Conservation (phyloP, 2,113 vertebrate species). For the Peromyscus polionotus region DNA sequence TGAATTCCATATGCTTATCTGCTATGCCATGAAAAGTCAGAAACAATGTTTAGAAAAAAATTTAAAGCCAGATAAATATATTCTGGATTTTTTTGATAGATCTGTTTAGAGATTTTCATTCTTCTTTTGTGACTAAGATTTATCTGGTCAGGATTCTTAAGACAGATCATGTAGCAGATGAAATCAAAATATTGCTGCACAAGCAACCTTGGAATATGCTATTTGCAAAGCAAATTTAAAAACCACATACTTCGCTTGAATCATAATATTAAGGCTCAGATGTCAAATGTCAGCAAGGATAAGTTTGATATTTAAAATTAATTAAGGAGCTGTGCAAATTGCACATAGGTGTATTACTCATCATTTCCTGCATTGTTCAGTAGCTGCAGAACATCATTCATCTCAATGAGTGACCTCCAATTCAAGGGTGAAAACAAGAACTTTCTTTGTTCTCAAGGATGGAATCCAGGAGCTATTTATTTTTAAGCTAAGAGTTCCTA, state of each 20-base stretch:
- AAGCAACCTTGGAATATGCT: conserved; percentile 66
- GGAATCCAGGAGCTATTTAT: conserved; percentile 52
- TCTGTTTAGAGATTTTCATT: conserved; percentile 52
- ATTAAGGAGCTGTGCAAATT: conserved; percentile 56
- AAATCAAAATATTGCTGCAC: conserved; percentile 76
- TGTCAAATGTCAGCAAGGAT: conserved; percentile 62
- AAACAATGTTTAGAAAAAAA: conserved; percentile 21
- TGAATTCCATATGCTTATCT: conserved; percentile 12
- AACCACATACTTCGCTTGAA: conserved; percentile 61
- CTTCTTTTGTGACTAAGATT: conserved; percentile 31
- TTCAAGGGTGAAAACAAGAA: conserved; percentile 48
- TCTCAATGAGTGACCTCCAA: conserved; percentile 62
- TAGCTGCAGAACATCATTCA: conserved; percentile 65
- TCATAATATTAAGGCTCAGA: conserved; percentile 52
- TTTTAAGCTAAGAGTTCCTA: conserved; percentile 24
- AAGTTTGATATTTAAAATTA: conserved; percentile 75
- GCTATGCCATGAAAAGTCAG: not conserved
- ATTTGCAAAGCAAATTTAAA: conserved; percentile 68
- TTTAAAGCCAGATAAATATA: conserved; percentile 23
- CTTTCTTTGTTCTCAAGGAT: conserved; percentile 56
- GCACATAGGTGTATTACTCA: conserved; percentile 64
- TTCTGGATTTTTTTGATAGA: conserved; percentile 11
- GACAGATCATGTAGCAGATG: conserved; percentile 61
- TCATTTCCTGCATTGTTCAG: conserved; percentile 26
- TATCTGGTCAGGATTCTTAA: conserved; percentile 58